Evolutionary conservation across 2,797 vertebrate genomes (phyloP).

Genomic region (Platyrinchus mystaceus): DNA sequence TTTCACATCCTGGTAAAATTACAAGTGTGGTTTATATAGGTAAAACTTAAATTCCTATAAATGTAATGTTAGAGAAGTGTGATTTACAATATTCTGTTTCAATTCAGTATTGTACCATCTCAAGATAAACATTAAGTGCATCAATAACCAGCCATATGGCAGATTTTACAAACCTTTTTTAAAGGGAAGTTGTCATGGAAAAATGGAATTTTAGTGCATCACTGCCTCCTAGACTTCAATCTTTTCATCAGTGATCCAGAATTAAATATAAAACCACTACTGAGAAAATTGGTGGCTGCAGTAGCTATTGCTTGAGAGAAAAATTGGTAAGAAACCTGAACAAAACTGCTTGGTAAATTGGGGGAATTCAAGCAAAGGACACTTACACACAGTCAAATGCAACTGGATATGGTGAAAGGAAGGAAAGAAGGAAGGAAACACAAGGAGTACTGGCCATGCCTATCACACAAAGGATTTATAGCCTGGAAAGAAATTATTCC

Average conservation of each 20-base stretch:
- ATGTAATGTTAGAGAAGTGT: neutral
- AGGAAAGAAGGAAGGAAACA: neutral
- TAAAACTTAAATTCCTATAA: neutral
- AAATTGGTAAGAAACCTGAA: conserved; percentile 1
- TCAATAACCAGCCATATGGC: neutral
- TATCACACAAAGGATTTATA: neutral
- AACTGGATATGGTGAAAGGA: neutral
- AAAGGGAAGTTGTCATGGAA: neutral
- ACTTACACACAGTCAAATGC: neutral
- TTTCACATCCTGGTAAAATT: neutral
- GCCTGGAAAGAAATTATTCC: neutral
- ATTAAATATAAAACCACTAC: conserved; percentile 31
- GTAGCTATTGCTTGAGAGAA: neutral
- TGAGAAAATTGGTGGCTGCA: neutral
- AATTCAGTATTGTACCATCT: neutral
- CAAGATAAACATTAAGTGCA: neutral
- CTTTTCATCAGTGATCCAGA: conserved; percentile 19
- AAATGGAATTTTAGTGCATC: conserved; percentile 9
- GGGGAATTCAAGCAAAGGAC: neutral
- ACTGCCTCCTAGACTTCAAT: neutral
- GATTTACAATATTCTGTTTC: neutral
- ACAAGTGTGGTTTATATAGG: neutral
- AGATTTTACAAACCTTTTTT: conserved; percentile 9
- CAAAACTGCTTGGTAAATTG: neutral
- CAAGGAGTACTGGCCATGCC: neutral